These are phyloP conservation scores for Tetanocera ferruginea DNA, from an alignment of 2,888 invertebrate genomes.

Conservation along the genomic window DNA sequence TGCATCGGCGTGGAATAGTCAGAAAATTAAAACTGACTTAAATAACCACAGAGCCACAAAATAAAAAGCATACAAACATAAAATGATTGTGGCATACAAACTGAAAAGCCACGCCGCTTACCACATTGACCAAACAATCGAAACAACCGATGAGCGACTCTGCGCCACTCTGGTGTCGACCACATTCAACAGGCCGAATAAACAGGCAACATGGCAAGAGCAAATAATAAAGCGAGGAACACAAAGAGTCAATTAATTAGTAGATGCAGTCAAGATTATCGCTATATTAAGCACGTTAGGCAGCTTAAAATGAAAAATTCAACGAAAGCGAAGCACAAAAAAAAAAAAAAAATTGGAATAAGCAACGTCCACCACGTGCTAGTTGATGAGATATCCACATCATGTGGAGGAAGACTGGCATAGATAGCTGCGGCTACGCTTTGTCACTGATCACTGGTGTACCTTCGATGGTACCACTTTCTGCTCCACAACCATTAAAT, in stretches of 20 bases:
- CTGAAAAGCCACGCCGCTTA: background rate
- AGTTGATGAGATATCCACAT: background rate
- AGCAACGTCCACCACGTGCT: background rate
- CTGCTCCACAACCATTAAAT: conserved; percentile 58
- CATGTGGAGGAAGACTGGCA: conserved; percentile 22
- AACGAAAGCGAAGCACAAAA: conserved; percentile 30
- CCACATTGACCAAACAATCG: conserved; percentile 1
- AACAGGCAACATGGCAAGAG: background rate
- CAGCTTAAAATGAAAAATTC: conserved; percentile 28
- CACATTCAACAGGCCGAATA: conserved; percentile 20
- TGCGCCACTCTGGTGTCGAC: conserved; percentile 7
- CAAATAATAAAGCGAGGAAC: conserved; percentile 51
- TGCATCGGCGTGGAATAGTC: conserved; percentile 65
- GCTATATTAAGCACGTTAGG: conserved; percentile 58
- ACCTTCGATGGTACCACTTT: conserved; percentile 36
- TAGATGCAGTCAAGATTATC: conserved; percentile 69
- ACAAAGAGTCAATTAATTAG: conserved; percentile 71
- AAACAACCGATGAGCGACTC: background rate
- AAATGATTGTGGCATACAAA: background rate
- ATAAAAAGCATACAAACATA: conserved; percentile 16
- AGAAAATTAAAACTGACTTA: conserved; percentile 67
- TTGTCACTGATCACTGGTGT: background rate
- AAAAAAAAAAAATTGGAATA: conserved; percentile 15
- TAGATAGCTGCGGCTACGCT: conserved; percentile 22
- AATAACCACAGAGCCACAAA: conserved; percentile 51